Conservation (phyloP, 2,888 invertebrate species). For the Criorhina ranunculi region DNA sequence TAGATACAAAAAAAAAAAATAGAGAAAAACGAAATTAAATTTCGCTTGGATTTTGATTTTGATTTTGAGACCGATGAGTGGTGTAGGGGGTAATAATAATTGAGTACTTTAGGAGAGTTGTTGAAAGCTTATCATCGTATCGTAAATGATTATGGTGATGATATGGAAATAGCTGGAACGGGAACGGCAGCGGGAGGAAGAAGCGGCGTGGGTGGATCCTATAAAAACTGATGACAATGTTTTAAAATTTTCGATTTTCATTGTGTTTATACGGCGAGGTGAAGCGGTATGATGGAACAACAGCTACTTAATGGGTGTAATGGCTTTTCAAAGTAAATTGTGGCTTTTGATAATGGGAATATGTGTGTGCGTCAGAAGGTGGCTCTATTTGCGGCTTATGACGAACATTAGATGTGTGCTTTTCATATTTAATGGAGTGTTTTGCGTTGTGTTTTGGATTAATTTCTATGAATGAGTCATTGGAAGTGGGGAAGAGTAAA, state of each 20-base stretch:
- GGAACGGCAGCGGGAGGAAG: not conserved
- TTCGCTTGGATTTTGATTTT: constrained; percentile 46
- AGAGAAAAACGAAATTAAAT: constrained; percentile 57
- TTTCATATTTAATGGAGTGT: constrained; percentile 34
- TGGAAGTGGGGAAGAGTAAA: not conserved
- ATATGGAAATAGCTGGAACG: constrained; percentile 65
- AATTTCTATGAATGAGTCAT: constrained; percentile 16
- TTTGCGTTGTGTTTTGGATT: constrained; percentile 5
- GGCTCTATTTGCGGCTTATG: constrained; percentile 52
- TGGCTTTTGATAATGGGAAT: not conserved
- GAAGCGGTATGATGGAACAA: not conserved
- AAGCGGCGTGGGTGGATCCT: constrained; percentile 8
- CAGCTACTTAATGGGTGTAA: constrained; percentile 26
- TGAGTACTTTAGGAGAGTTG: constrained; percentile 61
- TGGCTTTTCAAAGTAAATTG: constrained; percentile 20
- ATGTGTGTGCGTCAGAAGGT: constrained; percentile 3
- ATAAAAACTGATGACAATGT: constrained; percentile 37
- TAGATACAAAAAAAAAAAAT: constrained; percentile 14
- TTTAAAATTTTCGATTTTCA: constrained; percentile 49
- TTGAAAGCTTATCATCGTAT: constrained; percentile 59
- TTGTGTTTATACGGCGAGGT: constrained; percentile 10
- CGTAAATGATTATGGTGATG: constrained; percentile 71
- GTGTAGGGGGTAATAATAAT: constrained; percentile 42
- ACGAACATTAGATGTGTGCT: constrained; percentile 49
- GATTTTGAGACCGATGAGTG: not conserved